Evolutionary conservation across 2,888 invertebrate genomes (phyloP), one percentile per base, ranked within the genome.

Genomic region (Calliopum simillimum): DNA sequence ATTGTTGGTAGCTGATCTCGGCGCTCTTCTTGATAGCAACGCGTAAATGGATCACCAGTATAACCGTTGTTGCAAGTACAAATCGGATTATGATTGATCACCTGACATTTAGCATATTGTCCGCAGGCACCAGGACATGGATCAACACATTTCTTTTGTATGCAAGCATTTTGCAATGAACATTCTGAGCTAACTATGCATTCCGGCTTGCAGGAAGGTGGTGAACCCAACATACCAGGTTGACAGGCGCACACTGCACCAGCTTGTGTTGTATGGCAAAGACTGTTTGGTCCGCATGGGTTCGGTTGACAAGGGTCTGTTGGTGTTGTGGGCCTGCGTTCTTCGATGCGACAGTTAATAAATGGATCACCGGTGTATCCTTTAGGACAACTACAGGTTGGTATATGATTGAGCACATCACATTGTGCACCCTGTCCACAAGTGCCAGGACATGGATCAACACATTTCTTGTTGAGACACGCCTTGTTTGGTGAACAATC

Each of bases 141-240:
- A 86, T 94, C 91, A 49, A 90, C 89, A 81, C 94, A 95, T 86
- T 91, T 93, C 73, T 90, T 89, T 76, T 91, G 91, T 58, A 91
- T 87, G 81, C 94, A 94, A 12, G 94, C 92, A 80, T 90, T 91
- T 72, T 91, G 90, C 68, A 89, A 88, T 2, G 91, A 88, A 83
- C 94, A 95, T 83, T 94, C 94, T 6, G 92, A 90, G 76, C 92
- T 94, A 76, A 92, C 91, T n/a, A 92, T 90, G 79, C 94, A 94
- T 85, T 94, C 93, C 0, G 93, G 93, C 78, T 92, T 88, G 80
- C 94, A 94, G 49, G 90, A 89, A 23, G 91, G 90, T 56, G 94
- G 94, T 80, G 91, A 90, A 2, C 94, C 94, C 74, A 91, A 88
- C 81, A 91, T 93, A 72, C 90, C 90, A n/a, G 89, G 86, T 75